Evolutionary conservation across 2,113 vertebrate species (phyloP).

Genomic region (Epinephelus lanceolatus): DNA sequence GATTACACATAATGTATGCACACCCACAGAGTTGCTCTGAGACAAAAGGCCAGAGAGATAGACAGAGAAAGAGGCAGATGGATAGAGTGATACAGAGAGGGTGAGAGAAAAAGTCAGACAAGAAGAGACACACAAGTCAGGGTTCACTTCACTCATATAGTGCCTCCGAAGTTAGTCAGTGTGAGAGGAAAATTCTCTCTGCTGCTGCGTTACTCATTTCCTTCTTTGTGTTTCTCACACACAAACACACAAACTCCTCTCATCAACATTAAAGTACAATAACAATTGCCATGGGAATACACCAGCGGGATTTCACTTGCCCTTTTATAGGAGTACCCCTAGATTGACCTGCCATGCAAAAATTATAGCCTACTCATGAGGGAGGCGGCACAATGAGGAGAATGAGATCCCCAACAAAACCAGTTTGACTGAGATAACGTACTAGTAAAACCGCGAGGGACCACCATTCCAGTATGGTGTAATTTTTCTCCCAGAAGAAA

Average conservation of each 20-base stretch:
- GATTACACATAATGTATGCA: conserved; percentile 76
- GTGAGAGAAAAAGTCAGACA: conserved; percentile 19
- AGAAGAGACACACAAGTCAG: conserved; percentile 40
- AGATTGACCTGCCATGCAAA: conserved; percentile 58
- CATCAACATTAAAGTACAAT: conserved; percentile 43
- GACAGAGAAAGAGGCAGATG: conserved; percentile 42
- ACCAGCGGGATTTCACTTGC: conserved; percentile 28
- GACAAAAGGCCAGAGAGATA: conserved; percentile 68
- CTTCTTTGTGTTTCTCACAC: conserved; percentile 16
- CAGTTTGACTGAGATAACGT: conserved; percentile 40
- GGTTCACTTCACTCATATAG: conserved; percentile 49
- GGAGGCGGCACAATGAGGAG: conserved; percentile 11
- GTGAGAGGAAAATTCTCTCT: background rate
- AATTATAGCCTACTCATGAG: conserved; percentile 38
- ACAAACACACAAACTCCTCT: conserved; percentile 4
- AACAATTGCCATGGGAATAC: conserved; percentile 32
- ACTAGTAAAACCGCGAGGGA: conserved; percentile 37
- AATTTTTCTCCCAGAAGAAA: conserved; percentile 38
- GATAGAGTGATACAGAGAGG: conserved; percentile 37
- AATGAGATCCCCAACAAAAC: conserved; percentile 51
- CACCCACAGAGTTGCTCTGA: conserved; percentile 71
- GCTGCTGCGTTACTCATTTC: background rate
- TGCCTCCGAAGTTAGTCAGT: conserved; percentile 38
- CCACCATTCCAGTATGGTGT: background rate
- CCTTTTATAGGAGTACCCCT: conserved; percentile 11